Percentiles rank a stretch among this genome's conserved stretches.
Evolutionary conservation across 2,113 vertebrate species (phyloP).

Genomic region (Colinus virginianus): DNA sequence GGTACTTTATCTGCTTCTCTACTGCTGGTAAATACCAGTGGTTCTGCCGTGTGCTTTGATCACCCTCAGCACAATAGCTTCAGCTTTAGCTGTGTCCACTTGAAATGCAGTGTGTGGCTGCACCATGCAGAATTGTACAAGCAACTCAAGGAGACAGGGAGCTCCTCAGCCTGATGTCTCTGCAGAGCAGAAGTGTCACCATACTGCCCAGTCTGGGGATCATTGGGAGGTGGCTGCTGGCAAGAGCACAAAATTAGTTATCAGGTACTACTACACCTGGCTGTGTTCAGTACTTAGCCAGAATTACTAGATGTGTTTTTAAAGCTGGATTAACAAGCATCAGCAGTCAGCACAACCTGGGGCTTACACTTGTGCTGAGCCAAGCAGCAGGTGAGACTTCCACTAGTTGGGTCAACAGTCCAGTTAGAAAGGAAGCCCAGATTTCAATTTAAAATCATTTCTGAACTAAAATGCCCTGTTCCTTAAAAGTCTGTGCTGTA

Average conservation of each 20-base stretch:
- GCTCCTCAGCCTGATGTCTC: not conserved
- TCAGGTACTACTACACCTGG: not conserved
- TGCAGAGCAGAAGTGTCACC: not conserved
- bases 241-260: not conserved
- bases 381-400: not conserved
- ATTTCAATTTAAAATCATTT: not conserved
- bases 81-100: not conserved
- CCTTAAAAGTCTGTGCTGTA: not conserved
- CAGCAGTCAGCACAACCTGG: not conserved
- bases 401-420: not conserved
- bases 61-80: not conserved
- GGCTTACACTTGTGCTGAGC: not conserved
- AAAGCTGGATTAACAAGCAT: not conserved
- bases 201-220: not conserved
- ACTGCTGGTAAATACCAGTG: not conserved
- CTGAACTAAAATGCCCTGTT: not conserved
- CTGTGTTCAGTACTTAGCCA: not conserved
- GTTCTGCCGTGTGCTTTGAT: not conserved
- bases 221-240: not conserved
- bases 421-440: not conserved
- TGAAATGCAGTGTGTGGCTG: not conserved
- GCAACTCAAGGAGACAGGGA: not conserved
- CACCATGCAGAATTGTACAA: not conserved
- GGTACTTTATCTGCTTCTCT: not conserved
- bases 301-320: not conserved